Base-by-base conservation (phyloP, 2,797 vertebrate species). In the Parambassis ranga region DNA sequence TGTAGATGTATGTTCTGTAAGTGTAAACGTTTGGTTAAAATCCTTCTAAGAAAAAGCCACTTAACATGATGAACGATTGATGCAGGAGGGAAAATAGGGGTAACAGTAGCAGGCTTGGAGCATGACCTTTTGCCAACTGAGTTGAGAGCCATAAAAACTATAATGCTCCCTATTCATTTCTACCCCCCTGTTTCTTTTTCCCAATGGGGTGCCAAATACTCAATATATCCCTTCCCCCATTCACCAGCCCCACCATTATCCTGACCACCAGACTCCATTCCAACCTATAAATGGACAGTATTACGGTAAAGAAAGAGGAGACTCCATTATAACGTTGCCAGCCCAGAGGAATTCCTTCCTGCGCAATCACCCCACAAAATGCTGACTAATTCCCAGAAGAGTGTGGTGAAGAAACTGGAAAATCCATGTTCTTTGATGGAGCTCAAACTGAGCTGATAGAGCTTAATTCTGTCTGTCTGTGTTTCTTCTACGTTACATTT, bases 321-420 rank as follows among this genome's bases (percentile, higher is more conserved):
- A 89, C 84, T 82, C 77, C 77, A 80, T 87, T 85, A 82, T 74
- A 58, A 56, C 48, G 42, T 63, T 84, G 86, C 89, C 86, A 91
- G 49, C 57, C 19, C 48, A 1, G 80, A 82, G 83, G 83, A 85
- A 91, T 89, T 89, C 84, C 82, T 91, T 86, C 86, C 87, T 86
- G 78, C 55, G 76, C 83, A 85, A 91, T 91, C 87, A 85, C 55
- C 82, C 87, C 83, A 11, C 83, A 85, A 90, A 90, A 74, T 62
- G 70, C 83, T 87, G 83, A 91, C 63, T 89, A 82, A 84, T 64
- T 77, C 60, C 55, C 77, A 60, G 67, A 83, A 67, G 65, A 81
- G 64, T 48, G 70, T 38, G 62, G 71, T 56, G 78, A 51, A 77
- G 57, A 71, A 77, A 72, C 35, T 56, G 66, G 60, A 83, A 76